A percentile compares a stretch with the other conserved stretches of the same genome.
Evolutionary conservation across 2,888 invertebrate genomes (phyloP).

Genomic region (Caradrina clavipalpis): DNA sequence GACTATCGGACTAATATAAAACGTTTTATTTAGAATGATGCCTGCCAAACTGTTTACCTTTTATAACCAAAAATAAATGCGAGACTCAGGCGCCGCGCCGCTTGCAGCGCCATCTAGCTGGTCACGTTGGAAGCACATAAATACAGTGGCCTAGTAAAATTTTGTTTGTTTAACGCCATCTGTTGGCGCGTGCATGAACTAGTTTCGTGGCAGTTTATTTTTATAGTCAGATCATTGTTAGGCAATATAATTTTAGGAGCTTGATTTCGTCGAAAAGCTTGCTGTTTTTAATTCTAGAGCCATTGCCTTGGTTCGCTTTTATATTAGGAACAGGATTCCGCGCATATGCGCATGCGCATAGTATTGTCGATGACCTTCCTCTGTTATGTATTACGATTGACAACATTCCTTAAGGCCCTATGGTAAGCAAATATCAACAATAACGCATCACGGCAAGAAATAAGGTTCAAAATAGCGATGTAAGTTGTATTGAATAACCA

Average conservation of each 20-base stretch:
- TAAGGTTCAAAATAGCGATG: too few species aligned
- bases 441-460: too few species aligned
- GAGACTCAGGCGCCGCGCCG: constrained; percentile 67
- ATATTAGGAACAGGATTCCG: constrained; percentile 6
- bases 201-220: constrained; percentile 48
- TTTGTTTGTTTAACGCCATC: constrained; percentile 66
- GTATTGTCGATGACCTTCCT: too few species aligned
- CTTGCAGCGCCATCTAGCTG: constrained; percentile 75
- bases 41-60: constrained; percentile 75
- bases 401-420: too few species aligned
- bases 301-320: constrained; percentile 32
- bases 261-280: constrained; percentile 44
- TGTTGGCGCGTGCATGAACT: constrained; percentile 46
- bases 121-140: constrained; percentile 13
- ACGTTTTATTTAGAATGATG: constrained; percentile 69
- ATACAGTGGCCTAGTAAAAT: constrained; percentile 45
- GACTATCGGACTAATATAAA: constrained; percentile 66
- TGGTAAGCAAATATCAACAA: too few species aligned
- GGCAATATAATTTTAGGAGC: constrained; percentile 45
- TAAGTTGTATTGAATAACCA: too few species aligned
- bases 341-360: constrained; percentile 10
- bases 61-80: constrained; percentile 85
- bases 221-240: constrained; percentile 36
- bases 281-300: constrained; percentile 22
- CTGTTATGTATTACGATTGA: too few species aligned